Base-by-base conservation (phyloP, 2,797 vertebrate species). In the Brachyrhaphis roseni region DNA sequence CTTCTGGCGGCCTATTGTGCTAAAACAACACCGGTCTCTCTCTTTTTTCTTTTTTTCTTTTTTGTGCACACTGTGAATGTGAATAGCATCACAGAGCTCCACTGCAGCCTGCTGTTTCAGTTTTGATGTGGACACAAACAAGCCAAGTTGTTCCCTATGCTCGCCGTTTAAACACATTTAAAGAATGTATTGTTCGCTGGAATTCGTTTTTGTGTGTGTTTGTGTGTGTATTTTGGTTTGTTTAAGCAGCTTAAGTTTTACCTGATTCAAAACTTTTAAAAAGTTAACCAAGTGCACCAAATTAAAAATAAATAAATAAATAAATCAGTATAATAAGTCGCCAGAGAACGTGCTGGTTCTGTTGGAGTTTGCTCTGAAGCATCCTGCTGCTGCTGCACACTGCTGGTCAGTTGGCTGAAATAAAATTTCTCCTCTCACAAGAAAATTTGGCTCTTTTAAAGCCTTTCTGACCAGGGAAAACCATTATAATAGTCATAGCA, bases 1-100 rank as follows among this genome's bases (percentile, higher is more conserved):
- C 88, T 87, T 90, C 88, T 57, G 90, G 82, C 83, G 43, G 82
- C 76, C 93, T 83, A 92, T 94, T 95, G 92, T 95, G 90, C 87
- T 90, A 89, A 92, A 93, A 93, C 94, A 94, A 92, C 91, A 88
- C 88, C 82, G 72, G 82, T 89, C 91, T 93, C 92, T 88, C 49
- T 51, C 47, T 20, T 5, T 55, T 16, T 4, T 51, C 10, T 55
- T 12, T 47, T 1, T 20, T 53, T 26, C 31, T 59, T 93, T 95
- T 92, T 43, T n/a, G 39, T 93, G 91, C 91, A 93, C 90, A 84
- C 91, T 87, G 91, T 91, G 89, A 93, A 91, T 93, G 92, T 93
- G 92, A 93, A 93, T 90, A 89, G 93, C 93, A 90, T 92, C 87
- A 87, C 88, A 85, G 91, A 90, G 87, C 90, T 81, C 80, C 73